Evolutionary conservation across 2,113 vertebrate genomes (phyloP).

Genomic region (Perognathus longimembris): DNA sequence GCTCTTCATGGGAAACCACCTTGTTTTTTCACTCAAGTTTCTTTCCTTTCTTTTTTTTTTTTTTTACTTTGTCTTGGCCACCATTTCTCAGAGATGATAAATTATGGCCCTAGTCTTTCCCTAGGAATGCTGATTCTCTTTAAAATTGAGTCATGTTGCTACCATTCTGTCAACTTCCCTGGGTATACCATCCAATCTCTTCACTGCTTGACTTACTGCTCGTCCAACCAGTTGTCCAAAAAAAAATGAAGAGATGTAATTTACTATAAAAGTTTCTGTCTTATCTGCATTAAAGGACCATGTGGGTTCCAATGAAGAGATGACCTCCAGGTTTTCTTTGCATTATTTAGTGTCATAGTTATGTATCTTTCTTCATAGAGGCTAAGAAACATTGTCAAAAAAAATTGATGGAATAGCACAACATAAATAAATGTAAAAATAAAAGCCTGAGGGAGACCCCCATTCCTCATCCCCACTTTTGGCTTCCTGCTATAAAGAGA

Average conservation of each 20-base stretch:
- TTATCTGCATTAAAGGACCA: conserved; percentile 68
- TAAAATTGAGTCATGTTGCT: conserved; percentile 81
- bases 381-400: conserved; percentile 52
- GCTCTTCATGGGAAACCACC: conserved; percentile 2
- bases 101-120: conserved; percentile 63
- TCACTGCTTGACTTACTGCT: conserved; percentile 44
- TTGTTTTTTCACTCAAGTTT: conserved; percentile 61
- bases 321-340: conserved; percentile 73
- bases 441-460: neutral
- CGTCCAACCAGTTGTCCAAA: conserved; percentile 47
- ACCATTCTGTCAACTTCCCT: conserved; percentile 54
- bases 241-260: conserved; percentile 75
- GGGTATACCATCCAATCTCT: conserved; percentile 39
- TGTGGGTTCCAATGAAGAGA: conserved; percentile 70
- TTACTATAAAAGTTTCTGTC: conserved; percentile 16
- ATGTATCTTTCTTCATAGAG: conserved; percentile 65
- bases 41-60: conserved; percentile 59
- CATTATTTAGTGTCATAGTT: conserved; percentile 73
- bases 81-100: conserved; percentile 58
- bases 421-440: conserved; percentile 17
- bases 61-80: conserved; percentile 12
- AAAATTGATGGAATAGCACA: neutral
- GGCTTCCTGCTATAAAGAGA: neutral
- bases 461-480: neutral
- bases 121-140: conserved; percentile 73